Base-by-base conservation (phyloP, 2,888 invertebrate species). In the Ypsolopha sequella region DNA sequence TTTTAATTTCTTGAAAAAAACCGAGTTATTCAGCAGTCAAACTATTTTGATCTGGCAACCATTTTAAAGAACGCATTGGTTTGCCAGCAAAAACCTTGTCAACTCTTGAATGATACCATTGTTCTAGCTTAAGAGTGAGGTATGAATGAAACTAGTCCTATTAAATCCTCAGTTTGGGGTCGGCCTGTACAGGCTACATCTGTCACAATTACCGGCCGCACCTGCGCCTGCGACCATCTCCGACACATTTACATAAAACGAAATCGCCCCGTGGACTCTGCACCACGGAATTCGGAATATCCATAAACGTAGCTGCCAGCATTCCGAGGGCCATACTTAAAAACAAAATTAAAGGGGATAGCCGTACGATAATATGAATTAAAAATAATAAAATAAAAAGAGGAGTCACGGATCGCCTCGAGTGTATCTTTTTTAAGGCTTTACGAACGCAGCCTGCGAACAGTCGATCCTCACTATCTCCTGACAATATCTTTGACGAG, bases 331-430 rank as follows among this genome's bases (percentile, higher is more conserved):
- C 82, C 84, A 82, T 84, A 85, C 84, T 86, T 85, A 85, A 86
- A 86, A 84, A 84, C 85, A 81, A 86, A 86, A 86, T 85, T 86
- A 85, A 86, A 86, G 86, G 81, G 86, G 82, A 84, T 82, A 82
- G 82, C 84, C 78, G 72, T 79, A 81, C 84, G 81, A 85, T 86
- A 85, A 85, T 85, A 86, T 85, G 85, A 85, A 85, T 86, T 84
- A 85, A 85, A 85, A 86, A 85, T 82, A 84, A 84, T 82, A 84
- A 84, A 84, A 78, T 76, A 81, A 84, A 84, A 85, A 84, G 81
- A 84, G 73, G 70, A 85, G 84, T 84, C 85, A 85, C 84, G 85
- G 86, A 82, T 82, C 86, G 86, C 85, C 84, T 73, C 81, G 81
- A 80, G 85, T 73, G 60, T 44, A 48, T 55, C 78, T 82, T 80